These are phyloP conservation scores for Agriopis aurantiaria DNA, from an alignment of 2,888 invertebrate genomes.

Conservation along the genomic window DNA sequence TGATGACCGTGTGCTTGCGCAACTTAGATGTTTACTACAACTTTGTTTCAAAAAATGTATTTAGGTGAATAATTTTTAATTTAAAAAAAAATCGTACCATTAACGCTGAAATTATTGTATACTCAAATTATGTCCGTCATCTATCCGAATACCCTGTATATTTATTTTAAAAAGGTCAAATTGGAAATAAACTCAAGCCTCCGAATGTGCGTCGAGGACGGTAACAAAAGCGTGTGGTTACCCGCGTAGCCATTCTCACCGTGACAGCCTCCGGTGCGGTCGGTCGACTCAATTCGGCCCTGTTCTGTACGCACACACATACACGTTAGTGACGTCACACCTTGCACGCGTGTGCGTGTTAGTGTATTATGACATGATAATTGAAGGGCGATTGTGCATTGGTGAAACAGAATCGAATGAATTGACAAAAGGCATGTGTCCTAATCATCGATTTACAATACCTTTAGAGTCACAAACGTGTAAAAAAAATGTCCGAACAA, in stretches of 20 bases:
- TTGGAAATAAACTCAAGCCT: background rate
- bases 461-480: background rate
- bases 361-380: background rate
- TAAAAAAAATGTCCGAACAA: background rate
- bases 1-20: too few species aligned
- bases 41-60: too few species aligned
- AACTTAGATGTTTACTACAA: too few species aligned
- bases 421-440: background rate
- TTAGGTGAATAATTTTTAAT: too few species aligned
- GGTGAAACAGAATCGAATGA: background rate
- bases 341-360: conserved; percentile 26
- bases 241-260: conserved; percentile 70
- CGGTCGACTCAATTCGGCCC: conserved; percentile 78
- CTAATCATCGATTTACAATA: too few species aligned
- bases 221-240: conserved; percentile 44
- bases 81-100: too few species aligned
- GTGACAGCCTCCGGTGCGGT: conserved; percentile 67
- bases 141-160: too few species aligned
- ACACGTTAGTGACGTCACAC: conserved; percentile 46
- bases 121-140: too few species aligned
- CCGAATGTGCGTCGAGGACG: conserved; percentile 14
- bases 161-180: background rate
- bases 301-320: conserved; percentile 78
- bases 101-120: too few species aligned
- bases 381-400: conserved; percentile 1